Conservation (phyloP, 2,797 vertebrate species). For the Ctenopoma kingsleyae region DNA sequence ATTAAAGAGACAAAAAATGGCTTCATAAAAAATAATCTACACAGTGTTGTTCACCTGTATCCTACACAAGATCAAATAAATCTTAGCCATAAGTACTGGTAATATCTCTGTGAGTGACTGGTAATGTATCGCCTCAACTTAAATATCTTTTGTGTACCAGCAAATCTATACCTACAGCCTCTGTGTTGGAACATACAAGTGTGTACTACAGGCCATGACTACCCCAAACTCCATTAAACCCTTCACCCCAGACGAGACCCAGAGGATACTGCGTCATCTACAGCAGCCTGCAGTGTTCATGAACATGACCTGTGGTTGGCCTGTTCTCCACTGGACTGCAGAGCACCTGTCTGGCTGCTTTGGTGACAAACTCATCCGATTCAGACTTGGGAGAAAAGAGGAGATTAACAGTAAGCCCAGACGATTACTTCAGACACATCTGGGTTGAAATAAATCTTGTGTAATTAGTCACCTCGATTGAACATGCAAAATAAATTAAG, state of each 20-base stretch:
- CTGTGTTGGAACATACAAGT: background rate
- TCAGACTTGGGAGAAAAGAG: slow-evolving; percentile 89
- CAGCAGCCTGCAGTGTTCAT: slow-evolving; percentile 90
- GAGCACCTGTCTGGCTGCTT: slow-evolving; percentile 85
- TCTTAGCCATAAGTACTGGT: background rate
- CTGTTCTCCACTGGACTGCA: slow-evolving; percentile 87
- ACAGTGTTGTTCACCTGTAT: background rate
- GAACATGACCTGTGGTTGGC: slow-evolving; percentile 91
- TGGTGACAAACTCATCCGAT: slow-evolving; percentile 82
- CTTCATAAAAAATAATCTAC: too few relatives aligned
- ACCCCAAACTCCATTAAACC: slow-evolving; percentile 76
- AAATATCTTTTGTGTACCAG: background rate
- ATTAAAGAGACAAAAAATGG: too few relatives aligned
- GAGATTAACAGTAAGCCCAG: slow-evolving; percentile 82
- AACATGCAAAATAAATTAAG: slow-evolving; percentile 4
- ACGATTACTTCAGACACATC: background rate
- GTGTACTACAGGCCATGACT: slow-evolving; percentile 65
- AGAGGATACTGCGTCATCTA: slow-evolving; percentile 86
- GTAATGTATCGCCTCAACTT: background rate
- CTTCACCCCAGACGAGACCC: slow-evolving; percentile 88
- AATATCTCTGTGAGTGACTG: background rate
- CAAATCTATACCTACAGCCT: background rate
- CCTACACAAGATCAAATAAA: background rate
- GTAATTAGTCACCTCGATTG: slow-evolving; percentile 11
- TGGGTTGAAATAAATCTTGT: background rate